phyloP scores from a whole-genome alignment of 1,140 invertebrate species.

The Hyles vespertilio region DNA sequence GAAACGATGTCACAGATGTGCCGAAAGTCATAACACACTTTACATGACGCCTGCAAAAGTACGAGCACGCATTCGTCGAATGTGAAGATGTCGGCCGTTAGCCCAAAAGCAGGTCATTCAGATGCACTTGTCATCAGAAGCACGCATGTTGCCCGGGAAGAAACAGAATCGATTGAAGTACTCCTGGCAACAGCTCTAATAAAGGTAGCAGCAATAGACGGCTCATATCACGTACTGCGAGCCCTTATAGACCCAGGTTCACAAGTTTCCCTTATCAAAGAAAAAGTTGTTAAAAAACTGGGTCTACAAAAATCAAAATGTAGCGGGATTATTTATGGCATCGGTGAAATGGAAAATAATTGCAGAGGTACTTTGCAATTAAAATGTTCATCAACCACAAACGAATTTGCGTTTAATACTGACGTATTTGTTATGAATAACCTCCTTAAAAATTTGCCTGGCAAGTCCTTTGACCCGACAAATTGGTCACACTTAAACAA shows the following conservation, averaged over 20 bases:
- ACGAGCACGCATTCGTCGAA: neutral
- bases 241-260: slow-evolving; percentile 23
- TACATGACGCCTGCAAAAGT: slow-evolving; percentile 20
- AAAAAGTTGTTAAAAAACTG: slow-evolving; percentile 20
- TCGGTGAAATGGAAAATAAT: slow-evolving; percentile 20
- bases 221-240: slow-evolving; percentile 8
- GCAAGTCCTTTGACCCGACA: slow-evolving; percentile 15
- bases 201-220: slow-evolving; percentile 7
- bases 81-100: too few species aligned
- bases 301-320: slow-evolving; percentile 14
- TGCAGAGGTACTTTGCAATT: slow-evolving; percentile 23
- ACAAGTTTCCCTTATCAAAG: slow-evolving; percentile 21
- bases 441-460: slow-evolving; percentile 25
- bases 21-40: slow-evolving; percentile 12
- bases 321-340: slow-evolving; percentile 17
- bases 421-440: slow-evolving; percentile 26
- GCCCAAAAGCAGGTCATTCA: too few species aligned
- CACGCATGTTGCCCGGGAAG: too few species aligned
- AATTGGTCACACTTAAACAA: slow-evolving; percentile 21
- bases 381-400: slow-evolving; percentile 9
- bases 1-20: slow-evolving; percentile 18
- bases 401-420: slow-evolving; percentile 18
- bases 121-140: too few species aligned
- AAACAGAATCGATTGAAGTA: slow-evolving; percentile 10
- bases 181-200: slow-evolving; percentile 22